Conservation (phyloP, 1,140 invertebrate species). For the Papilio dardanus region DNA sequence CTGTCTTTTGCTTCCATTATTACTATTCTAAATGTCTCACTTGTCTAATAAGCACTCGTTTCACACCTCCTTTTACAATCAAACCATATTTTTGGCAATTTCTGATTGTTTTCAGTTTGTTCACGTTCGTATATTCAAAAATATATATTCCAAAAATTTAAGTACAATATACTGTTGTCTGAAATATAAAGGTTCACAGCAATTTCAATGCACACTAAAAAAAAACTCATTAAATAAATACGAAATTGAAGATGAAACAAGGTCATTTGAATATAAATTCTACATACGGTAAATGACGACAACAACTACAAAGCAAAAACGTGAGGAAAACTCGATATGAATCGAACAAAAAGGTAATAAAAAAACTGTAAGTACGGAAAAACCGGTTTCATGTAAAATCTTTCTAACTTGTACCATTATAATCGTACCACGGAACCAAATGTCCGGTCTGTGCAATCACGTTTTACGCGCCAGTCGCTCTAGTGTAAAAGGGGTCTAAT, state of each 20-base stretch:
- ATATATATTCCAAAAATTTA: too few species aligned
- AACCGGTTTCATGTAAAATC: neutral
- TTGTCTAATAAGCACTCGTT: neutral
- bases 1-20: conserved; percentile 1
- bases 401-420: too few species aligned
- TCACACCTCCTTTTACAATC: neutral
- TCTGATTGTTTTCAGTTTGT: neutral
- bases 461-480: neutral
- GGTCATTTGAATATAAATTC: neutral
- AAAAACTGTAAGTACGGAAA: neutral
- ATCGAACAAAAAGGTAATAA: neutral
- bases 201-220: neutral
- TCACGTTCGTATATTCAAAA: neutral
- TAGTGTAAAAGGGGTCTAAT: neutral
- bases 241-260: neutral
- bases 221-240: neutral
- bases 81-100: neutral
- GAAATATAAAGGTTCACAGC: neutral
- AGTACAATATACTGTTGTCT: neutral
- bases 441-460: neutral
- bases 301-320: neutral
- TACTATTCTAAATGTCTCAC: neutral
- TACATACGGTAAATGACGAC: neutral
- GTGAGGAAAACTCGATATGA: neutral
- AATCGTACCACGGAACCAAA: neutral